Conservation (phyloP, 2,113 vertebrate genomes). For the Syngnathus typhle region DNA sequence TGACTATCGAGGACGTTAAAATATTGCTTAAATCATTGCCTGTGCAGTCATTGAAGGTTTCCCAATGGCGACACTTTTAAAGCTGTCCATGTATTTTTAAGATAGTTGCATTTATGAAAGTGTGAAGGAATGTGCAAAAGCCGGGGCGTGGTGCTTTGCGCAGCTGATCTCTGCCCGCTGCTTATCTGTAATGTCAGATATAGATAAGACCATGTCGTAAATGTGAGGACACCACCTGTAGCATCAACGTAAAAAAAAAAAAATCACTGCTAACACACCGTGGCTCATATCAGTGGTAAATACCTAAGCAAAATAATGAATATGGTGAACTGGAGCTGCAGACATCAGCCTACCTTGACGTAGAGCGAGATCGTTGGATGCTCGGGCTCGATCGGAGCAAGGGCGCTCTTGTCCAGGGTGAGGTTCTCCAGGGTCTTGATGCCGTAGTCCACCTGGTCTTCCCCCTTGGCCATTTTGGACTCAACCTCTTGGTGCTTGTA, state of each 20-base stretch:
- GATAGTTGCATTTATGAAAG: background rate
- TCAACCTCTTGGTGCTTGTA: conserved; percentile 8
- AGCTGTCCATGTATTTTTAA: background rate
- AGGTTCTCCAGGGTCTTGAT: conserved; percentile 46
- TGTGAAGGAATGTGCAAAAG: background rate
- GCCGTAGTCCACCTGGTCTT: conserved; percentile 47
- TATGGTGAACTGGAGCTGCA: background rate
- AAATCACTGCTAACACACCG: no score
- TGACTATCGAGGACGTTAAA: no score
- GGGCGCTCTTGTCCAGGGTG: conserved; percentile 33
- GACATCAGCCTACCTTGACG: conserved; percentile 59
- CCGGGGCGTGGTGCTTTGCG: background rate
- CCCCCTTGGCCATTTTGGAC: conserved; percentile 7
- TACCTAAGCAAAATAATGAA: no score
- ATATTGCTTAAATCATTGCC: no score
- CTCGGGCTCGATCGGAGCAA: conserved; percentile 31
- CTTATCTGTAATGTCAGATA: background rate
- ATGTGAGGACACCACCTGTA: background rate
- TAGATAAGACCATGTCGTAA: background rate
- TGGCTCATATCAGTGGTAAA: background rate
- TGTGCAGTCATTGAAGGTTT: no score
- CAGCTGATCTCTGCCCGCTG: background rate
- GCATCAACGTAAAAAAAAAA: background rate
- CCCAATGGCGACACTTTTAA: background rate
- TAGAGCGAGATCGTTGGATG: conserved; percentile 58